Percentiles rank a stretch among this genome's conserved stretches.
Conservation (phyloP, 2,888 invertebrate genomes). For the Dorcus parallelipipedus region DNA sequence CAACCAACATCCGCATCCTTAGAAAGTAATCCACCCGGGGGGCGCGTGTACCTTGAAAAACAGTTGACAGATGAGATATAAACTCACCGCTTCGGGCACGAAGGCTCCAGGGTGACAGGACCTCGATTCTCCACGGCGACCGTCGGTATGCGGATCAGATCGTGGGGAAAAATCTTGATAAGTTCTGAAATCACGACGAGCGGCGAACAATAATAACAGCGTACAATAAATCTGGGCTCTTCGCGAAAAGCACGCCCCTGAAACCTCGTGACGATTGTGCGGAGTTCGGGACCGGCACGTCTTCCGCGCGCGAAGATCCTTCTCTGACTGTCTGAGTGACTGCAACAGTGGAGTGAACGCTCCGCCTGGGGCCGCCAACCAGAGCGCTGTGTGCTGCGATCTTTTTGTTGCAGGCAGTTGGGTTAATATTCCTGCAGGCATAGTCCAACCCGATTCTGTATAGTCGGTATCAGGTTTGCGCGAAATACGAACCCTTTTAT, state of each 20-base stretch:
- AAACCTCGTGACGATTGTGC: slow-evolving; percentile 24
- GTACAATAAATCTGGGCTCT: neutral
- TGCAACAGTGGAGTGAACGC: slow-evolving; percentile 32
- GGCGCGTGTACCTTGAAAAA: neutral
- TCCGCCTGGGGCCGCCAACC: slow-evolving; percentile 38
- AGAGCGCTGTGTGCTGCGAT: slow-evolving; percentile 33
- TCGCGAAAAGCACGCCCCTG: slow-evolving; percentile 3
- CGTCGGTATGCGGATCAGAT: slow-evolving; percentile 28
- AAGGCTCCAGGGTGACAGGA: slow-evolving; percentile 45
- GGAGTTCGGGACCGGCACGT: slow-evolving; percentile 17
- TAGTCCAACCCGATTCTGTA: slow-evolving; percentile 37
- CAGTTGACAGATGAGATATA: slow-evolving; percentile 19
- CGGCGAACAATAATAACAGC: neutral
- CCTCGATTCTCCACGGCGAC: slow-evolving; percentile 39
- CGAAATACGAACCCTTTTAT: slow-evolving; percentile 42
- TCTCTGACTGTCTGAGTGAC: slow-evolving; percentile 32
- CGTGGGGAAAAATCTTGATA: slow-evolving; percentile 40
- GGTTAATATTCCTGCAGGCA: slow-evolving; percentile 43
- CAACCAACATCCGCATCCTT: too few species aligned
- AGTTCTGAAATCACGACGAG: slow-evolving; percentile 7
- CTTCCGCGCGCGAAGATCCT: slow-evolving; percentile 20
- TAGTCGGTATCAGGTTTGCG: slow-evolving; percentile 39
- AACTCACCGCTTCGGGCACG: slow-evolving; percentile 46
- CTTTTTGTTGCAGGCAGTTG: slow-evolving; percentile 42
- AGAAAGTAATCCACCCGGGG: neutral